Base-by-base conservation (phyloP, 1,140 invertebrate genomes). In the Caenorhabditis remanei region DNA sequence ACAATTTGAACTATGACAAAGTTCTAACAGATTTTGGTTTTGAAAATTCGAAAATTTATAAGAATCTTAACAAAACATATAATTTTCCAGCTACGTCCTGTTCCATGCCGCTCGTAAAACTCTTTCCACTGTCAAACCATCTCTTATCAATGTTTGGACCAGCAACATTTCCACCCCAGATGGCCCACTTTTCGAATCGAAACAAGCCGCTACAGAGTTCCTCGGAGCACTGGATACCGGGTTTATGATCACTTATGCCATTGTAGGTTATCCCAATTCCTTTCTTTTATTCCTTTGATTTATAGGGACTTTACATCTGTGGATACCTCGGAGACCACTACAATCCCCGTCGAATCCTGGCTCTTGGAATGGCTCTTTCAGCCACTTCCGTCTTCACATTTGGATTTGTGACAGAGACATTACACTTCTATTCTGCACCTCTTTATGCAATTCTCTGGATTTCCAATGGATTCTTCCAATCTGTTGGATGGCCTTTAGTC, bases 21-120 rank as follows among this genome's bases (percentile, higher is more conserved):
- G 32, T 32, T 32, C 32, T 32, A 32, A 32, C 2, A 32, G 32
- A 32, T 32, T 32, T 32, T 32, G 2, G 32, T 32, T 32, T 32
- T 32, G 32, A 32, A 32, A 32, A 32, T 32, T 32, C n/a, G n/a
- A n/a, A n/a, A n/a, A n/a, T n/a, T n/a, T n/a, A n/a, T n/a, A n/a
- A n/a, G n/a, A n/a, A n/a, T n/a, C n/a, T n/a, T n/a, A n/a, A n/a
- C n/a, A n/a, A n/a, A n/a, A n/a, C n/a, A n/a, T n/a, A n/a, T n/a
- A n/a, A n/a, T n/a, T n/a, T 58, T 88, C 46, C 84, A 88, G 87
- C 16, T 88, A 61, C 46, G 84, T 84, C 0, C 50, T 88, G 4
- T 61, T 88, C 13, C 87, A 88, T 61, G 87, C 87, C 13, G 46
- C 83, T 50, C 56, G 87, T 40, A 88, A 88, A 58, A 88, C 87